A percentile compares a stretch with the other conserved stretches of the same genome.
Evolutionary conservation across 2,113 vertebrate species (phyloP).

Genomic region (Cinclus mexicanus): DNA sequence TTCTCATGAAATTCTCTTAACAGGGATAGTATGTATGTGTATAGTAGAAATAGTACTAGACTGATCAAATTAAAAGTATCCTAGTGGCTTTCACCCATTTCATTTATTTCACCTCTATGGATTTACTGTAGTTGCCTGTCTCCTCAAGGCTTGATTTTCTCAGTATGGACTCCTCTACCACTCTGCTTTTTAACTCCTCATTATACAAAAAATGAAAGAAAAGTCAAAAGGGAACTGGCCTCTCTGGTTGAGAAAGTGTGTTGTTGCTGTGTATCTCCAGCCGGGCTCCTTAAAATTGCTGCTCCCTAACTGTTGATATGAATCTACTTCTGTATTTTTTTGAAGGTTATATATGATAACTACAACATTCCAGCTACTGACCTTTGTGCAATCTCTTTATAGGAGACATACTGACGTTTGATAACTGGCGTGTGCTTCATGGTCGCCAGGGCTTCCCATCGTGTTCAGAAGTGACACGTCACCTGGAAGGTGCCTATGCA

Average conservation of each 20-base stretch:
- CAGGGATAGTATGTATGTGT: neutral
- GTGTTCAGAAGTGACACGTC: conserved; percentile 63
- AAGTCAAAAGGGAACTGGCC: neutral
- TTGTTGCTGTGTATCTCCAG: neutral
- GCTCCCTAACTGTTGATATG: neutral
- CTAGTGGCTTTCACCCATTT: neutral
- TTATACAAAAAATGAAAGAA: neutral
- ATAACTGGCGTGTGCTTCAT: conserved; percentile 93
- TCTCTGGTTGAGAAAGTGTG: neutral
- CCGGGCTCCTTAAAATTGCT: neutral
- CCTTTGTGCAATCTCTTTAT: neutral
- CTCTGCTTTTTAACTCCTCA: neutral
- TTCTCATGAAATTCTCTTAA: neutral
- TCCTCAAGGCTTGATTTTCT: neutral
- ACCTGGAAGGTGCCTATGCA: conserved; percentile 91
- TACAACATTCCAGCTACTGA: neutral
- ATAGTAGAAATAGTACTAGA: neutral
- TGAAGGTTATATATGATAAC: neutral
- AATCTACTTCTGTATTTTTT: neutral
- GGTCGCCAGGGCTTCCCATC: conserved; percentile 79
- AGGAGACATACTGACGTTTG: conserved; percentile 92
- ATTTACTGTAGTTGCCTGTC: neutral
- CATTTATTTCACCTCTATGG: neutral
- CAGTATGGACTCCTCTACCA: neutral
- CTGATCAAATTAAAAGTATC: neutral